These are phyloP conservation scores for Bilobella aurantiaca DNA, from an alignment of 1,140 invertebrate species.

Conservation along the genomic window DNA sequence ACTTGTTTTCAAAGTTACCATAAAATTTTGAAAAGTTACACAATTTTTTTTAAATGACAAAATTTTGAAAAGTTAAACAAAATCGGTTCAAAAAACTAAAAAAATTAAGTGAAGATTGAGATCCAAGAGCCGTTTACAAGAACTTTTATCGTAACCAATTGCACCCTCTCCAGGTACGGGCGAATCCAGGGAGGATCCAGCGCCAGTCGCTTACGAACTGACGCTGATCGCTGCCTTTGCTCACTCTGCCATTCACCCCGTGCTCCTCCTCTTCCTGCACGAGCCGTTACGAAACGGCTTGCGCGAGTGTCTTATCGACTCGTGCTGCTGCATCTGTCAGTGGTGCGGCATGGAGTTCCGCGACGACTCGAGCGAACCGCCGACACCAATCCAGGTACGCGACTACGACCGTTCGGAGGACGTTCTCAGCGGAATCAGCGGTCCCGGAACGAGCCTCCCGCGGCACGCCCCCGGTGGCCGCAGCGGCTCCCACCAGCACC, in stretches of 20 bases:
- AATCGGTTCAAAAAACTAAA: not conserved
- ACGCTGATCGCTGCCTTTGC: slow-evolving; percentile 77
- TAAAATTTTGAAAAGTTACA: not conserved
- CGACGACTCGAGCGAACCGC: not conserved
- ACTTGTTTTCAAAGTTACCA: not conserved
- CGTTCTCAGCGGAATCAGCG: not conserved
- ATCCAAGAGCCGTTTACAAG: slow-evolving; percentile 9
- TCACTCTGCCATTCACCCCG: slow-evolving; percentile 74
- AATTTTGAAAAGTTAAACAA: not conserved
- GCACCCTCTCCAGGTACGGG: slow-evolving; percentile 31
- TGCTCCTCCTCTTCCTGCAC: slow-evolving; percentile 67
- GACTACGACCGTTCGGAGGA: slow-evolving; percentile 1
- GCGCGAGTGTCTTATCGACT: slow-evolving; percentile 24
- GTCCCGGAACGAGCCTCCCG: not conserved
- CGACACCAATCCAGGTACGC: not conserved
- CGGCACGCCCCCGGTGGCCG: not conserved
- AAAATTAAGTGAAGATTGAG: not conserved
- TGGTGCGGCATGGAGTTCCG: slow-evolving; percentile 27
- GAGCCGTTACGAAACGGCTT: slow-evolving; percentile 36
- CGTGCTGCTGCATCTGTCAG: slow-evolving; percentile 32
- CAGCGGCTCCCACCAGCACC: not conserved
- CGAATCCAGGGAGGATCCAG: slow-evolving; percentile 36
- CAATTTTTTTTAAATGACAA: not conserved
- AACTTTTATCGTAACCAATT: too few relatives aligned
- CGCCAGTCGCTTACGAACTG: slow-evolving; percentile 43